Percentiles rank a stretch among this genome's conserved stretches.
Evolutionary conservation across 2,113 vertebrate genomes (phyloP).

Genomic region (Dolichotis patagonum): DNA sequence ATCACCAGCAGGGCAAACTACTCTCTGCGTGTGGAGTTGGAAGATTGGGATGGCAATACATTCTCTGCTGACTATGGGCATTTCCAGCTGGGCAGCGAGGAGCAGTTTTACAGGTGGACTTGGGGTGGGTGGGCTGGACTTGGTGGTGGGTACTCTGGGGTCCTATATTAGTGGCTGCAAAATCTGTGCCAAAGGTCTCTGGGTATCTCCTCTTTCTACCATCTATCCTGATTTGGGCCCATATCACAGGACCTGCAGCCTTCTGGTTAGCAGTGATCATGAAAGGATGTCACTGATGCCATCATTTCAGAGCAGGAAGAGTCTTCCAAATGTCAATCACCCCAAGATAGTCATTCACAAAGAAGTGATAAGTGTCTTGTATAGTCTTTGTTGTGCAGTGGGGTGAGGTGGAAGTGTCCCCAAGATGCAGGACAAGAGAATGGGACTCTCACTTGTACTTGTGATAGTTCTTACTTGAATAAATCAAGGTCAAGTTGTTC

Average conservation of each 20-base stretch:
- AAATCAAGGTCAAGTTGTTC: not conserved
- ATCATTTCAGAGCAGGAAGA: not conserved
- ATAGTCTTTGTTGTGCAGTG: not conserved
- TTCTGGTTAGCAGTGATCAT: constrained; percentile 65
- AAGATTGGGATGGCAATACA: constrained; percentile 91
- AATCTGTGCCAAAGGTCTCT: constrained; percentile 6
- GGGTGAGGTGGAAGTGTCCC: not conserved
- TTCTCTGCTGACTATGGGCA: constrained; percentile 89
- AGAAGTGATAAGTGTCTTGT: not conserved
- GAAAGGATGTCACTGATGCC: not conserved
- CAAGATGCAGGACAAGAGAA: not conserved
- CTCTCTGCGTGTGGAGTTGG: constrained; percentile 90
- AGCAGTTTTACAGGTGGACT: constrained; percentile 93
- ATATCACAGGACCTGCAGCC: constrained; percentile 63
- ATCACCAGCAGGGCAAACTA: constrained; percentile 88
- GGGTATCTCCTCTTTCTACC: constrained; percentile 41
- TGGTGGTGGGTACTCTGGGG: not conserved
- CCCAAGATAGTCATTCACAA: not conserved
- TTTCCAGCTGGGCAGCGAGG: constrained; percentile 91
- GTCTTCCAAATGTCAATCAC: constrained; percentile 45
- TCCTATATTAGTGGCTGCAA: not conserved
- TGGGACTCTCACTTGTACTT: not conserved
- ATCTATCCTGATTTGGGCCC: constrained; percentile 63
- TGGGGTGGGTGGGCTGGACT: not conserved
- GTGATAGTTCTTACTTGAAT: not conserved